Evolutionary conservation across 2,888 invertebrate species (phyloP).

Genomic region (Danaus chrysippus): DNA sequence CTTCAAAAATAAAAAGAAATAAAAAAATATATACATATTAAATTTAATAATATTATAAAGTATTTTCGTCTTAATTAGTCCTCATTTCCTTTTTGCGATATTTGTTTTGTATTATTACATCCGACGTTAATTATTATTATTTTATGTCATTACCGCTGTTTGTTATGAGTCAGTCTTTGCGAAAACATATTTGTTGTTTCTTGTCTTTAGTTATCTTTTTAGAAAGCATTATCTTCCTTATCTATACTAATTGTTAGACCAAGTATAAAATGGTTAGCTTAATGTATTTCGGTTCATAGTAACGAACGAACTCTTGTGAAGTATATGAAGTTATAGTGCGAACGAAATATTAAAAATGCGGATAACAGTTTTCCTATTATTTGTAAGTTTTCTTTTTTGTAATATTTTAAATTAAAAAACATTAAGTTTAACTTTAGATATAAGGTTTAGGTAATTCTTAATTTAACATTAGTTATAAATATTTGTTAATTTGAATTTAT

Average conservation of each 20-base stretch:
- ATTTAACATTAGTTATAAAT: no score
- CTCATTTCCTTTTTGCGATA: slow-evolving; percentile 47
- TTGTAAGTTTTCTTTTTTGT: slow-evolving; percentile 56
- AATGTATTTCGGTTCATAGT: slow-evolving; percentile 48
- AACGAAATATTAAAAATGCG: slow-evolving; percentile 72
- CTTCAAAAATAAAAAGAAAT: no score
- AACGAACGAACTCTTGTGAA: slow-evolving; percentile 71
- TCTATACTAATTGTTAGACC: slow-evolving; percentile 61
- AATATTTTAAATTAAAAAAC: slow-evolving; percentile 9
- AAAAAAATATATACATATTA: no score
- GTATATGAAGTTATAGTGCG: slow-evolving; percentile 48
- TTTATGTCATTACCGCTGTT: slow-evolving; percentile 42
- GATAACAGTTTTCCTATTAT: slow-evolving; percentile 56
- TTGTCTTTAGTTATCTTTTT: slow-evolving; percentile 57
- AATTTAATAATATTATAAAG: slow-evolving; percentile 9
- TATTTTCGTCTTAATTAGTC: slow-evolving; percentile 19
- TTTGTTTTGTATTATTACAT: slow-evolving; percentile 46
- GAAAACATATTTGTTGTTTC: slow-evolving; percentile 69
- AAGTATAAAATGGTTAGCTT: slow-evolving; percentile 63
- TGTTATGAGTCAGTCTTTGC: slow-evolving; percentile 68
- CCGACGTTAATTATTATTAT: slow-evolving; percentile 53
- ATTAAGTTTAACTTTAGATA: neutral
- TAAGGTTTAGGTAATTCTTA: neutral
- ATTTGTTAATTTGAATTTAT: no score
- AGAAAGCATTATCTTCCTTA: slow-evolving; percentile 70